Conservation (phyloP, 2,888 invertebrate species). For the Conistra vaccinii region DNA sequence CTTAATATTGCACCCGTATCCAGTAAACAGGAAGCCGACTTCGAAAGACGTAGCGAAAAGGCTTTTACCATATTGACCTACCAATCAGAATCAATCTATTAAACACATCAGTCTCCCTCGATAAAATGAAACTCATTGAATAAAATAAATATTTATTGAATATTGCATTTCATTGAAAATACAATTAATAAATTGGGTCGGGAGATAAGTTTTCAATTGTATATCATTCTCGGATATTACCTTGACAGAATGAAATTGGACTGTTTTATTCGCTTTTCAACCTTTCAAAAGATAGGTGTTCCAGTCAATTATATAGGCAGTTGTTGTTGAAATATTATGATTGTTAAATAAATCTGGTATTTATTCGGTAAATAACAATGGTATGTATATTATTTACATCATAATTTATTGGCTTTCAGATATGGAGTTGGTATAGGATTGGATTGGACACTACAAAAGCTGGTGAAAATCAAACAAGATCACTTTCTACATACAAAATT, state of each 20-base stretch:
- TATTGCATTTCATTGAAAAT: conserved; percentile 6
- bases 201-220: conserved; percentile 16
- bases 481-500: too few relatives aligned
- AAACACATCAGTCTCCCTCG: neutral
- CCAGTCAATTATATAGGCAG: neutral
- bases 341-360: neutral
- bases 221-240: conserved; percentile 2
- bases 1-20: neutral
- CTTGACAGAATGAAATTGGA: conserved; percentile 1
- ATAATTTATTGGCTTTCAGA: too few relatives aligned
- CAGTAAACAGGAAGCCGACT: neutral
- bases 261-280: conserved; percentile 4
- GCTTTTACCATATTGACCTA: neutral
- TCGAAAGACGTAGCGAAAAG: neutral
- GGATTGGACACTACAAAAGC: too few relatives aligned
- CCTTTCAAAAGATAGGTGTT: conserved; percentile 9
- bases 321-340: conserved; percentile 1
- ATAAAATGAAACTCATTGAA: neutral
- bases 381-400: too few relatives aligned
- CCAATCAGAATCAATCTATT: neutral
- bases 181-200: conserved; percentile 19
- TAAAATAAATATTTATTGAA: conserved; percentile 5
- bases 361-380: neutral
- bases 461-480: too few relatives aligned
- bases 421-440: too few relatives aligned